Percentiles rank a stretch among this genome's conserved stretches.
phyloP scores from a whole-genome alignment of 2,888 invertebrate species.

The Biston betularia region DNA sequence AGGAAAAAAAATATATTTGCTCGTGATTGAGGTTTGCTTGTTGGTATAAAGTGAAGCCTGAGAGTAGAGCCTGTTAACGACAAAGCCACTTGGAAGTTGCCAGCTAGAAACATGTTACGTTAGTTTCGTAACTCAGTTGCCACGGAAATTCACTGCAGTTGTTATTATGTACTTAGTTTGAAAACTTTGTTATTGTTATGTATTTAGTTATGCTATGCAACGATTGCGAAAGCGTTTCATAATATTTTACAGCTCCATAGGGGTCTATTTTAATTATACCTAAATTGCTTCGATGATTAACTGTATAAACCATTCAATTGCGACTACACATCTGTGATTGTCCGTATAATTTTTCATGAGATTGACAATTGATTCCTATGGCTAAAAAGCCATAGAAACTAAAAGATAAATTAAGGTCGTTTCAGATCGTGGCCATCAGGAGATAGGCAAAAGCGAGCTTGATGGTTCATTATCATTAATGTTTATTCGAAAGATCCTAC shows the following conservation, averaged over 20 bases:
- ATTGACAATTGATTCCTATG: no score
- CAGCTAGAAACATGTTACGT: constrained; percentile 58
- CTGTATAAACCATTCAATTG: no score
- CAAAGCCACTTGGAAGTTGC: constrained; percentile 58
- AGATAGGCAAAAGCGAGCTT: constrained; percentile 55
- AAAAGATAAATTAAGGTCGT: not conserved
- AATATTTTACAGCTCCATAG: not conserved
- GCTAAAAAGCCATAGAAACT: not conserved
- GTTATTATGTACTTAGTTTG: constrained; percentile 8
- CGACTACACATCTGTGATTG: no score
- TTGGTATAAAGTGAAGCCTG: constrained; percentile 22
- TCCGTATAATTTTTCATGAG: no score
- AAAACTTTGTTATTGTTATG: constrained; percentile 7
- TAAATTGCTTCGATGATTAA: no score
- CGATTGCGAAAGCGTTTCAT: not conserved
- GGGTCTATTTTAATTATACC: no score
- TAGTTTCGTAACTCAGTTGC: constrained; percentile 45
- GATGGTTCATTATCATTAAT: constrained; percentile 69
- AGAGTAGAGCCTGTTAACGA: constrained; percentile 47
- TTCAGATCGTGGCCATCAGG: constrained; percentile 17
- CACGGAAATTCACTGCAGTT: constrained; percentile 23
- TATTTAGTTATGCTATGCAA: not conserved
- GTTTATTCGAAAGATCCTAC: constrained; percentile 53
- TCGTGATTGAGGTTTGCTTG: not conserved
- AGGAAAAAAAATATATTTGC: no score